A percentile compares a stretch with the other conserved stretches of the same genome.
Conservation (phyloP, 1,140 invertebrate species). For the Magallana gigas region DNA sequence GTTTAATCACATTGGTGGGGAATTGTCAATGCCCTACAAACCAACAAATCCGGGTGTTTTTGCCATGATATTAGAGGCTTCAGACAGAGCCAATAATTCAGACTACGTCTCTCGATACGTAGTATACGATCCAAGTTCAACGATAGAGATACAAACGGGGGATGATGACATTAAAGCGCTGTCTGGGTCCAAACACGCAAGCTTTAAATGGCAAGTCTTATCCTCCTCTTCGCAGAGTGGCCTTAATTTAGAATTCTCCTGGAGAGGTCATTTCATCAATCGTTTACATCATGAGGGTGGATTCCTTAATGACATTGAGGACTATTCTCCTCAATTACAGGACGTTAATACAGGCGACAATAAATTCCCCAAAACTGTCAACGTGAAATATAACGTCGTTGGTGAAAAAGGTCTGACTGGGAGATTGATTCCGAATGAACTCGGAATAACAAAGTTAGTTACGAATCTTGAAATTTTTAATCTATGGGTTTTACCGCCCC, state of each 20-base stretch:
- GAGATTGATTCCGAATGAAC: conserved; percentile 55
- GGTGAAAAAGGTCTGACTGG: conserved; percentile 50
- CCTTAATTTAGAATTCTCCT: conserved; percentile 40
- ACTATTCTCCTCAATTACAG: conserved; percentile 53
- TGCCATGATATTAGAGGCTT: conserved; percentile 60
- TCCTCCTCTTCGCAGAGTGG: not conserved
- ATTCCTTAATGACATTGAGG: conserved; percentile 51
- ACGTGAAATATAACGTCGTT: conserved; percentile 44
- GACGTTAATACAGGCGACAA: conserved; percentile 20
- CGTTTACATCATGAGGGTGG: conserved; percentile 52
- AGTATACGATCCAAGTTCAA: conserved; percentile 58
- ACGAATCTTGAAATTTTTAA: not conserved
- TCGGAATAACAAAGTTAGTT: conserved; percentile 56
- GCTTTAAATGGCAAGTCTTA: conserved; percentile 47
- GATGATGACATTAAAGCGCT: conserved; percentile 2
- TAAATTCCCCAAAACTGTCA: conserved; percentile 43
- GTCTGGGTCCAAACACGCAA: not conserved
- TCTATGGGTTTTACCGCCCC: not conserved
- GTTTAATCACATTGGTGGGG: conserved; percentile 12
- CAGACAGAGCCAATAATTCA: conserved; percentile 65
- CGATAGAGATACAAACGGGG: conserved; percentile 54
- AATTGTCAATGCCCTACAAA: conserved; percentile 32
- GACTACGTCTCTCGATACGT: conserved; percentile 57
- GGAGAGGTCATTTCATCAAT: conserved; percentile 60
- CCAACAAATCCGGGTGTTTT: conserved; percentile 57